Evolutionary conservation across 2,113 vertebrate species (phyloP).

Genomic region (Larimichthys polyactis): DNA sequence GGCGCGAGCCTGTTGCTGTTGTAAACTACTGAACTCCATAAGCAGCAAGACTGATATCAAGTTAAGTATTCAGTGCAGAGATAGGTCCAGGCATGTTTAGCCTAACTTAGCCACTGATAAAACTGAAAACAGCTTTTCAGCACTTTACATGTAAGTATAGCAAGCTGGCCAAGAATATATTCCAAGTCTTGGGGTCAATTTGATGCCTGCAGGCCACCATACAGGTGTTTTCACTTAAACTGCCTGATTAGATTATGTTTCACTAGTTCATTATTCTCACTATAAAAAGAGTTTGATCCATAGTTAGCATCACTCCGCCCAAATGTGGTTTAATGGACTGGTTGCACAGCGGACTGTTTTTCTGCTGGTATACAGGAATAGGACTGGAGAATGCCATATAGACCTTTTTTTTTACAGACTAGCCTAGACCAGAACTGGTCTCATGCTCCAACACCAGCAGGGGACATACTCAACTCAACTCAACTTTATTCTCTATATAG

Average conservation of each 20-base stretch:
- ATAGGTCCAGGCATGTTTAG: conserved; percentile 6
- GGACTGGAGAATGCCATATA: too few species aligned
- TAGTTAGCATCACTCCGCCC: not conserved
- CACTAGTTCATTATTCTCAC: too few species aligned
- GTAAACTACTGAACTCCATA: conserved; percentile 53
- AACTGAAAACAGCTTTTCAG: conserved; percentile 12
- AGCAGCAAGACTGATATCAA: not conserved
- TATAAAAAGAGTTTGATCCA: not conserved
- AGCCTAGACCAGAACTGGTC: too few species aligned
- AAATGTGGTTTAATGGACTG: not conserved
- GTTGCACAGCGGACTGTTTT: too few species aligned
- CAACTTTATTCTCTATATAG: too few species aligned
- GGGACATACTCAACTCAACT: too few species aligned
- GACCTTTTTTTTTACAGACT: too few species aligned
- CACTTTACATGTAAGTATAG: not conserved
- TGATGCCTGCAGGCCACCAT: not conserved
- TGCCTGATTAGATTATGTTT: not conserved
- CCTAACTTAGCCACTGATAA: conserved; percentile 31
- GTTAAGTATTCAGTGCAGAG: not conserved
- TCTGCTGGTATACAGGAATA: too few species aligned
- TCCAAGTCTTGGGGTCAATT: not conserved
- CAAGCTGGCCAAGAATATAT: not conserved
- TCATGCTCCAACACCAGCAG: too few species aligned
- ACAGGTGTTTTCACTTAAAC: not conserved
- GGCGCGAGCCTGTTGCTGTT: conserved; percentile 6